Evolutionary conservation across 2,888 invertebrate species (phyloP), one percentile per base, ranked within the genome.

Genomic region (Hedya salicella): DNA sequence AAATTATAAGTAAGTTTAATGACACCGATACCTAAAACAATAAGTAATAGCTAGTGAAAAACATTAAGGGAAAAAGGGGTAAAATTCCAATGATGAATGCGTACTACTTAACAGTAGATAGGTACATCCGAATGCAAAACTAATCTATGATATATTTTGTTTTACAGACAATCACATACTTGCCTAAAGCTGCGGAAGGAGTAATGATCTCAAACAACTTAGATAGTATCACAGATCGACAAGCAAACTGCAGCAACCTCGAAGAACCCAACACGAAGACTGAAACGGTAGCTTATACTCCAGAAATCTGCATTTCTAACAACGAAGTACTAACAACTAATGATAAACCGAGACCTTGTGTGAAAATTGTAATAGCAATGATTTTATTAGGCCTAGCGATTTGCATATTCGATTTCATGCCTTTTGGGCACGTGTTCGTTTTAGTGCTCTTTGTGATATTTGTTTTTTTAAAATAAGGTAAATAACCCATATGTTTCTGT

Each of bases 91-190:
- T n/a, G n/a, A n/a, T n/a, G n/a, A n/a, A n/a, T n/a, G n/a, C n/a
- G n/a, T n/a, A n/a, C n/a, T n/a, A n/a, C n/a, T n/a, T n/a, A n/a
- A n/a, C n/a, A n/a, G n/a, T 25, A 6, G 5, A 6, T 25, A 25
- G 6, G 4, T 25, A 25, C 25, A 9, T 9, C 36, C 13, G 8
- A 6, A 36, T 32, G 44, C 17, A 9, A 44, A 17, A 17, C 8
- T 44, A 1, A 46, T n/a, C n/a, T n/a, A n/a, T n/a, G n/a, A 19
- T 13, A 1, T 19, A 64, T 85, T 86, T 62, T 0, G 13, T n/a
- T 60, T 64, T 48, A 30, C 87, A 90, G 90, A 83, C 78, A 17
- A 80, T 86, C 32, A 79, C 85, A 0, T 78, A 80, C 70, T 74
- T 87, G 65, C 79, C 80, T 59, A 78, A 80, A 64, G 71, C 75